Conservation (phyloP, 2,797 vertebrate species). For the Rhabdomys pumilio region DNA sequence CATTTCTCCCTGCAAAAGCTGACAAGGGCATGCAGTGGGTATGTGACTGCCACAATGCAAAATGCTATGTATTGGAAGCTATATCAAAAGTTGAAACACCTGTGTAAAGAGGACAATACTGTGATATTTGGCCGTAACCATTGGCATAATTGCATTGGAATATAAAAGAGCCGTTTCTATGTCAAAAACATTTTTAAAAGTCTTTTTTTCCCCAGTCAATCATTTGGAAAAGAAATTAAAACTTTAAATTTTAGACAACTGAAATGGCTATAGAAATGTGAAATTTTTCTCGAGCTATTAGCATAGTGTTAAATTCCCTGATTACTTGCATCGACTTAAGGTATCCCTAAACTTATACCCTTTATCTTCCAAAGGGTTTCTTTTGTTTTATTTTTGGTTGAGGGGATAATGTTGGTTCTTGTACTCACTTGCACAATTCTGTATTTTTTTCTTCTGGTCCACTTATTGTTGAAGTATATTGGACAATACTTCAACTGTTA, state of each 20-base stretch:
- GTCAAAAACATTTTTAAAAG: background rate
- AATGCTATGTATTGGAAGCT: background rate
- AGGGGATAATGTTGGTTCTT: background rate
- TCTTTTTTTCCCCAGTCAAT: background rate
- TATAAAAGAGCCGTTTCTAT: slow-evolving; percentile 37
- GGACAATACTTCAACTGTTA: background rate
- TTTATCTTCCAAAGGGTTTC: slow-evolving; percentile 20
- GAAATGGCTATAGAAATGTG: slow-evolving; percentile 5
- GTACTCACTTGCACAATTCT: background rate
- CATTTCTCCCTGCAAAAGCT: background rate
- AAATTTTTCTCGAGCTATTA: slow-evolving; percentile 55
- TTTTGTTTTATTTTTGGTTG: background rate
- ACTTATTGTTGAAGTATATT: background rate
- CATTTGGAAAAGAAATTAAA: slow-evolving; percentile 1
- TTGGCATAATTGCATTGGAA: background rate
- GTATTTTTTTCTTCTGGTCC: background rate
- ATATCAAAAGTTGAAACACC: background rate
- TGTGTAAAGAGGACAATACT: background rate
- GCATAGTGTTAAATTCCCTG: background rate
- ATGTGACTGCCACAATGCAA: background rate
- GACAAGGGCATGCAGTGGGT: background rate
- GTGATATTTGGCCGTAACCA: background rate
- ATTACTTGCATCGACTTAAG: slow-evolving; percentile 7
- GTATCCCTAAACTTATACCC: background rate
- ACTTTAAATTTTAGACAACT: slow-evolving; percentile 32